A percentile compares a stretch with the other conserved stretches of the same genome.
These are phyloP conservation scores for Herminia tarsipennalis DNA, from an alignment of 2,888 invertebrate species.

Conservation along the genomic window DNA sequence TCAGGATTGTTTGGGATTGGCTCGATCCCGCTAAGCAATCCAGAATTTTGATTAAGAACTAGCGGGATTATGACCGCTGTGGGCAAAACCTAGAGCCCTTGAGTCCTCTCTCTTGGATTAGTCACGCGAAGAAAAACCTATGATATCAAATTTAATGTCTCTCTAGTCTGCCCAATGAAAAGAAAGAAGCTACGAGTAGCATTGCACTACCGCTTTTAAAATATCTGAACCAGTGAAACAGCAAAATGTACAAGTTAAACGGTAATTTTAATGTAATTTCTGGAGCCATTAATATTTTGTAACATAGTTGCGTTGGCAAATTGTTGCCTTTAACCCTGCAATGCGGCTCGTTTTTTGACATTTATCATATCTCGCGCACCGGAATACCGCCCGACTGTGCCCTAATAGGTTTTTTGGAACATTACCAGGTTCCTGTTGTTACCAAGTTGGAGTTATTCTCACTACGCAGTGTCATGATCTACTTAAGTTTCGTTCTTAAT, in stretches of 20 bases:
- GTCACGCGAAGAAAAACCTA: too few relatives aligned
- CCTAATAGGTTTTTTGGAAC: conserved; percentile 81
- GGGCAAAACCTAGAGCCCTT: too few relatives aligned
- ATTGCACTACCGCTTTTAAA: too few relatives aligned
- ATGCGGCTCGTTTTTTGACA: conserved; percentile 77
- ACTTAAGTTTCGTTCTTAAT: conserved; percentile 4
- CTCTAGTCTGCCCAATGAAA: too few relatives aligned
- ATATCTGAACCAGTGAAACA: too few relatives aligned
- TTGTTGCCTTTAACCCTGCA: conserved; percentile 67
- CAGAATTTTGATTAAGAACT: too few relatives aligned
- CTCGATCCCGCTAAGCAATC: too few relatives aligned
- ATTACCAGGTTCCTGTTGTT: conserved; percentile 65
- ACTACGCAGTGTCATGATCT: conserved; percentile 7
- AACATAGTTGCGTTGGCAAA: conserved; percentile 46
- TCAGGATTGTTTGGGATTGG: too few relatives aligned
- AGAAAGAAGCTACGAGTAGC: too few relatives aligned
- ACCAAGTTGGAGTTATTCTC: conserved; percentile 11
- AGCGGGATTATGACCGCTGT: too few relatives aligned
- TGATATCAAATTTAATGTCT: too few relatives aligned
- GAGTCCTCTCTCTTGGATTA: too few relatives aligned
- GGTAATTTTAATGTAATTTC: conserved; percentile 44
- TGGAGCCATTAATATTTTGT: conserved; percentile 40
- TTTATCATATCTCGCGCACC: conserved; percentile 72
- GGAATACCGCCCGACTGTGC: conserved; percentile 41
- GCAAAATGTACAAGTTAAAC: conserved; percentile 13